Evolutionary conservation across 2,888 invertebrate species (phyloP).

Genomic region (Drosophila limbata): DNA sequence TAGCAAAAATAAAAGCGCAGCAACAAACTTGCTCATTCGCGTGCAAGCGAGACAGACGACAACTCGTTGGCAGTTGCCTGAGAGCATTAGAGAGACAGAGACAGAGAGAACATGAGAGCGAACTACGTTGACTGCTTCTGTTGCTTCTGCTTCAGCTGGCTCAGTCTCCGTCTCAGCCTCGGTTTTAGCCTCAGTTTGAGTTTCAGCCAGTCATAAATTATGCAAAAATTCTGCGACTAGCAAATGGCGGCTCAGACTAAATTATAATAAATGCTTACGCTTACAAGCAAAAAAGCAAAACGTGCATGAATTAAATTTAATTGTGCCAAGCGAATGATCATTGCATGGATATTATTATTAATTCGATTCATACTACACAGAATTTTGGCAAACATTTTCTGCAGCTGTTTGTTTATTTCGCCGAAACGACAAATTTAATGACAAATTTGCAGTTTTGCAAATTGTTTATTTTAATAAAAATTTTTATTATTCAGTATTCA

Average conservation of each 20-base stretch:
- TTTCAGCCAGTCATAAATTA: conserved; percentile 77
- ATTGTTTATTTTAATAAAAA: conserved; percentile 12
- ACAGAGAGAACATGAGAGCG: conserved; percentile 2
- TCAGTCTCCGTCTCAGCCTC: conserved; percentile 11
- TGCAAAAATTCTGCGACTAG: conserved; percentile 70
- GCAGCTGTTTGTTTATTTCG: conserved; percentile 21
- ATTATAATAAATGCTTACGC: conserved; percentile 22
- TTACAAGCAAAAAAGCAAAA: background rate
- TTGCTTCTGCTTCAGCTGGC: conserved; percentile 1
- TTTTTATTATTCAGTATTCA: conserved; percentile 11
- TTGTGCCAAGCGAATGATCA: conserved; percentile 14
- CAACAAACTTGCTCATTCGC: conserved; percentile 31
- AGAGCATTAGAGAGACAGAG: conserved; percentile 15
- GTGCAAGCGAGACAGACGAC: conserved; percentile 45
- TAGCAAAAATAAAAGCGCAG: conserved; percentile 36
- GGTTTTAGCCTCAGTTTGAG: conserved; percentile 20
- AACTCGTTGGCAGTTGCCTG: background rate
- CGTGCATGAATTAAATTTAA: conserved; percentile 11
- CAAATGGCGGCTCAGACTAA: conserved; percentile 64
- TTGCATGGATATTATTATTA: conserved; percentile 4
- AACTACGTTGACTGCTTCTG: conserved; percentile 18
- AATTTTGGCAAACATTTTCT: conserved; percentile 19
- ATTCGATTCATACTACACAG: conserved; percentile 4
- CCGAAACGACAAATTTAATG: conserved; percentile 19
- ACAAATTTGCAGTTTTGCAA: conserved; percentile 9